Evolutionary conservation across 2,888 invertebrate species (phyloP).

Genomic region (Mimachlamys varia): DNA sequence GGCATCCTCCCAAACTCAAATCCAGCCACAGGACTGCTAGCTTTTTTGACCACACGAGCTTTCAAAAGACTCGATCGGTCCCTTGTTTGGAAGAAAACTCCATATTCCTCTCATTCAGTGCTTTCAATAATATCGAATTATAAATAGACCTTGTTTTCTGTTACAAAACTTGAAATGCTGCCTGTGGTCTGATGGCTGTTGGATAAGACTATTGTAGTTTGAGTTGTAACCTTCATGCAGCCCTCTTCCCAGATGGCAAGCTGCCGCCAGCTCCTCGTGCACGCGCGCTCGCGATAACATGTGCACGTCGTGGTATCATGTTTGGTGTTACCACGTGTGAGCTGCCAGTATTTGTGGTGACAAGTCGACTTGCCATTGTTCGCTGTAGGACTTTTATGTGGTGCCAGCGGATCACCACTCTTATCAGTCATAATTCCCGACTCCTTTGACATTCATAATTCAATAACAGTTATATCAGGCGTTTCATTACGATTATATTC

Average conservation of each 20-base stretch:
- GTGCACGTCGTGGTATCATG: not conserved
- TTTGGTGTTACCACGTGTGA: not conserved
- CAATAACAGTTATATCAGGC: not conserved
- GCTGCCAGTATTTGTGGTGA: not conserved
- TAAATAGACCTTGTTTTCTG: not conserved
- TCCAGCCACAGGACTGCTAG: not conserved
- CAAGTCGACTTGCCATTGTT: not conserved
- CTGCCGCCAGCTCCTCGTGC: not conserved
- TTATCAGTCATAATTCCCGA: not conserved
- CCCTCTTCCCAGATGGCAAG: not conserved
- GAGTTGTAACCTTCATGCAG: not conserved
- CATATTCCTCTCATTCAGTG: not conserved
- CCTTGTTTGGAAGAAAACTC: not conserved
- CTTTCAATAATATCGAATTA: not conserved
- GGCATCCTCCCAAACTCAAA: slow-evolving; percentile 3
- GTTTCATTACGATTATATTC: not conserved
- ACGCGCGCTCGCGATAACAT: not conserved
- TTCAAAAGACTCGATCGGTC: too few relatives aligned
- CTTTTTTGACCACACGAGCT: too few relatives aligned
- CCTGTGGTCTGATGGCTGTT: not conserved
- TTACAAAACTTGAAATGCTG: not conserved
- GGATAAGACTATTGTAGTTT: not conserved
- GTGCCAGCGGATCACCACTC: not conserved
- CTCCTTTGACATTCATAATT: not conserved
- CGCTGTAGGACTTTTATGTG: not conserved